Evolutionary conservation across 1,140 invertebrate genomes (phyloP).

Genomic region (Penaeus vannamei): DNA sequence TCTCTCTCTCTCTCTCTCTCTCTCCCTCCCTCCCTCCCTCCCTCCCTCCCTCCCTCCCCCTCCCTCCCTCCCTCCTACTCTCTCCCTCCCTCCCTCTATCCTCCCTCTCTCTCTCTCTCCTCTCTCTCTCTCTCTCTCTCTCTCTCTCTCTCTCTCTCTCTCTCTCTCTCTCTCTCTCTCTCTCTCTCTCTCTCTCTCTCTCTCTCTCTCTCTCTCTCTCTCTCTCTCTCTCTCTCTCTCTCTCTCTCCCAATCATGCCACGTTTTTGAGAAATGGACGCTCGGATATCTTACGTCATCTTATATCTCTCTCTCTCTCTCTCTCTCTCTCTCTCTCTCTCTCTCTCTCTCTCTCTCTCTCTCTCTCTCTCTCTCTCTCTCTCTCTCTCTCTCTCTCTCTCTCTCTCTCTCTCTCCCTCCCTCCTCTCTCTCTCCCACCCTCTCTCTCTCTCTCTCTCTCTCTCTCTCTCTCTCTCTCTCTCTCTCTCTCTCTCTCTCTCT

Average conservation of each 20-base stretch:
- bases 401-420: too few species aligned
- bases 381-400: not conserved
- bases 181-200: too few species aligned
- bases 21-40: not conserved
- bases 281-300: too few species aligned
- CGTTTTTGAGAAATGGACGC: too few species aligned
- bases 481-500: not conserved
- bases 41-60: not conserved
- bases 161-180: too few species aligned
- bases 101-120: not conserved
- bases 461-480: not conserved
- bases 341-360: not conserved
- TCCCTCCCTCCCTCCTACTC: constrained; percentile 7
- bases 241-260: too few species aligned
- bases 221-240: too few species aligned
- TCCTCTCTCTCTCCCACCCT: not conserved
- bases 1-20: constrained; percentile 11
- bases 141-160: too few species aligned
- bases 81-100: not conserved
- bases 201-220: too few species aligned
- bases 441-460: not conserved
- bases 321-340: not conserved
- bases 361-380: not conserved
- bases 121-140: too few species aligned
- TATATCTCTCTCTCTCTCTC: not conserved